Evolutionary conservation across 2,113 vertebrate genomes (phyloP).

Genomic region (Clarias batrachus): DNA sequence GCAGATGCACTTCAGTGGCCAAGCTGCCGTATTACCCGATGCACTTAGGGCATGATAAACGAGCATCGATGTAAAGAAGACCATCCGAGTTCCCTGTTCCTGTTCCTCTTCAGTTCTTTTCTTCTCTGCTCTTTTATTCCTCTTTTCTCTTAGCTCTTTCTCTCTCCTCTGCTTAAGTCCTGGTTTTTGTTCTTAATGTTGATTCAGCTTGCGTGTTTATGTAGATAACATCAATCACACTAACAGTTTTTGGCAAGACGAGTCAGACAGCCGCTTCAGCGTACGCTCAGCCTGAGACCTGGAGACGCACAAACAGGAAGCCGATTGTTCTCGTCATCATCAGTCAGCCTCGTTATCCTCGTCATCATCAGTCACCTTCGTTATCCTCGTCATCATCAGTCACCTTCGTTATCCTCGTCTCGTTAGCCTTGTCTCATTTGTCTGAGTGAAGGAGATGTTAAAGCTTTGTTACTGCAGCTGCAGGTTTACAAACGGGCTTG

Average conservation of each 20-base stretch:
- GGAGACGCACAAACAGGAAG: neutral
- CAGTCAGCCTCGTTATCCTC: neutral
- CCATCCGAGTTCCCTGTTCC: neutral
- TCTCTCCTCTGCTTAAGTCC: neutral
- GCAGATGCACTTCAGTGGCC: too few relatives aligned
- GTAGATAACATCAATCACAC: neutral
- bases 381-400: constrained; percentile 3
- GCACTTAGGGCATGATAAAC: too few relatives aligned
- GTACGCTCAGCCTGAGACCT: neutral
- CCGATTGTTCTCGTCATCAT: neutral
- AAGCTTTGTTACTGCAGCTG: neutral
- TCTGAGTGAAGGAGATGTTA: neutral
- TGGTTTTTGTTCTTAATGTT: neutral
- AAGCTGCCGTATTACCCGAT: too few relatives aligned
- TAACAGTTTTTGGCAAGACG: neutral
- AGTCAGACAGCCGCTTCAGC: constrained; percentile 2
- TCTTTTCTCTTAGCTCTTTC: neutral
- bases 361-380: neutral
- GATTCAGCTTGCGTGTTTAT: neutral
- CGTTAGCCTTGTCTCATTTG: neutral
- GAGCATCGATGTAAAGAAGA: neutral
- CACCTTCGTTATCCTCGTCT: neutral
- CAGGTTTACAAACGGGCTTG: neutral
- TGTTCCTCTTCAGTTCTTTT: neutral
- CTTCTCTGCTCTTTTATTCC: neutral